These are phyloP conservation scores for Luscinia megarhynchos DNA, from an alignment of 2,797 vertebrate species.

Conservation along the genomic window DNA sequence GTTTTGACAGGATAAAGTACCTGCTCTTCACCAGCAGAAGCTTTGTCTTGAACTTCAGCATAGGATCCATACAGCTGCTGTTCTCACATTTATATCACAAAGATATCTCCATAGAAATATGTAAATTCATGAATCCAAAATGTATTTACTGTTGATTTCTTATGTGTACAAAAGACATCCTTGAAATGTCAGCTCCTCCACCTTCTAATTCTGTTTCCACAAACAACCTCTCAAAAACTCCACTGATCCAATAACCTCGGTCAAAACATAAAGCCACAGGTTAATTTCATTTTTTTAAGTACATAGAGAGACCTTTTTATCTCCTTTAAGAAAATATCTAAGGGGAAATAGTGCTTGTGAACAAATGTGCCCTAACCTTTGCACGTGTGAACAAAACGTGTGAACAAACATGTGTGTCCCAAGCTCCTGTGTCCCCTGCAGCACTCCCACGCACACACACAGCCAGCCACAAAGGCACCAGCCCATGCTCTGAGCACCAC, in stretches of 20 bases:
- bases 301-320: neutral
- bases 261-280: neutral
- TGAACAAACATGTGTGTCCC: neutral
- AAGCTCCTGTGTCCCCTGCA: neutral
- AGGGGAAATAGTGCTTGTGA: neutral
- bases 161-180: neutral
- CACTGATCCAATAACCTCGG: neutral
- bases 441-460: too few relatives aligned
- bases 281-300: neutral
- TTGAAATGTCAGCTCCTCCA: neutral
- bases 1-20: neutral
- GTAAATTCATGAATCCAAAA: neutral
- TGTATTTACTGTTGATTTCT: neutral
- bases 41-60: neutral
- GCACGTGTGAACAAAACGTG: too few relatives aligned
- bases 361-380: neutral
- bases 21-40: neutral
- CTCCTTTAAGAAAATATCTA: neutral
- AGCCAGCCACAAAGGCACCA: neutral
- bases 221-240: neutral
- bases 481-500: neutral
- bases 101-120: neutral
- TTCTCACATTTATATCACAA: neutral
- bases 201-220: neutral
- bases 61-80: neutral